Conservation (phyloP, 2,888 invertebrate genomes). For the Epinotia nisella region DNA sequence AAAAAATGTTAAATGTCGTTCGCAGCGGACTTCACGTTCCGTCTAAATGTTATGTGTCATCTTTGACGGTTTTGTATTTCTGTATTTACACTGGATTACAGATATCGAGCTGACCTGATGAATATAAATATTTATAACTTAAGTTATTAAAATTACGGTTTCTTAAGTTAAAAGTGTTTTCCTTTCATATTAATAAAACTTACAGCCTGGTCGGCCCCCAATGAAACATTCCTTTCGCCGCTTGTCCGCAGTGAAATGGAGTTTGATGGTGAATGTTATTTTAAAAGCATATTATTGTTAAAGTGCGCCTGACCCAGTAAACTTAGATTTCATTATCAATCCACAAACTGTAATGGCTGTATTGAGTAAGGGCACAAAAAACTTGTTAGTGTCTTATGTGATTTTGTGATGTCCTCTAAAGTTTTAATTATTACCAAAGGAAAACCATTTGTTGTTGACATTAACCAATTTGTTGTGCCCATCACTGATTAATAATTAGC, state of each 20-base stretch:
- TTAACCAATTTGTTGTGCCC: constrained; percentile 84
- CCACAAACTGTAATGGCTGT: constrained; percentile 79
- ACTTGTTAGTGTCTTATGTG: constrained; percentile 81
- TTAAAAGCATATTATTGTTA: constrained; percentile 75
- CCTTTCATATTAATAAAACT: constrained; percentile 75
- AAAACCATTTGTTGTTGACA: constrained; percentile 71
- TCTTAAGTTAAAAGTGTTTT: constrained; percentile 86
- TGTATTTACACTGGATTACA: constrained; percentile 86
- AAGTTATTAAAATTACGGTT: constrained; percentile 86
- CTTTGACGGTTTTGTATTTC: constrained; percentile 86
- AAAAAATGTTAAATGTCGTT: constrained; percentile 85
- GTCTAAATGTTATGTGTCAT: constrained; percentile 86
- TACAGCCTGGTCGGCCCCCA: constrained; percentile 80
- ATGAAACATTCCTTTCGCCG: constrained; percentile 83
- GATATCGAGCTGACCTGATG: constrained; percentile 86
- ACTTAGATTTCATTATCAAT: constrained; percentile 65
- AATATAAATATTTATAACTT: constrained; percentile 86
- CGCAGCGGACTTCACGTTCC: constrained; percentile 85
- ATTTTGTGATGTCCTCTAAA: constrained; percentile 76
- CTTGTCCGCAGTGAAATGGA: constrained; percentile 82
- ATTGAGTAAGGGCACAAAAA: constrained; percentile 81
- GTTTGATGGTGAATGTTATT: constrained; percentile 78
- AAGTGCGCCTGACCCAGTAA: constrained; percentile 74
- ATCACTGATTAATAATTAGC: constrained; percentile 71
- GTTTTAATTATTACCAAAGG: constrained; percentile 75